Base-by-base conservation (phyloP, 2,113 vertebrate species). In the Seriola dumerili region DNA sequence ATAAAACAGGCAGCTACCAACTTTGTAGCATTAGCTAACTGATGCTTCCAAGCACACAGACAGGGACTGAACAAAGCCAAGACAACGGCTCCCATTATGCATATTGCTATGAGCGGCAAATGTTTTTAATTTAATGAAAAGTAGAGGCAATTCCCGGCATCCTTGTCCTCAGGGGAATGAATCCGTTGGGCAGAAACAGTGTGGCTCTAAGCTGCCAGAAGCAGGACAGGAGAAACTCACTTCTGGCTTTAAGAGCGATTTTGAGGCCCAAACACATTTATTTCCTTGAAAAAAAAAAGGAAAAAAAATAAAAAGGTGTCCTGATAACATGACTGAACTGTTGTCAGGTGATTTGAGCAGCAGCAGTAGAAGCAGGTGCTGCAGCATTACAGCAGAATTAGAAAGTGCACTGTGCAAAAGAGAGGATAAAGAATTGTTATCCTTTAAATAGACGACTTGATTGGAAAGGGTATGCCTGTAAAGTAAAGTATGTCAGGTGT, bases 91-190 rank as follows among this genome's bases (percentile, higher is more conserved):
- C 55, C 52, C 23, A 65, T 72, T 44, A 54, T 25, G 76, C 2
- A 70, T 50, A 67, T 73, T 62, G 80, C 58, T 12, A 34, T 19
- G 21, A 25, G 21, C 10, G 23, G 57, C 61, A 50, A 44, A 73
- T 80, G 25, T 74, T 78, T 82, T 62, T 75, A 59, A 67, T 72
- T 75, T 63, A 67, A 70, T 57, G 42, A 70, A 71, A 62, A 64
- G 62, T 48, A 63, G 25, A 50, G 16, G 66, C 76, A 16, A 58
- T 79, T 80, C 64, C 50, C 25, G 10, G 58, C 66, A 72, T 81
- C 58, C 55, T 44, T 3, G 2, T 61, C 69, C 73, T 83, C 69
- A 44, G 12, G 59, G 46, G 42, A 78, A 71, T 32, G 12, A 78
- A 70, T 17, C 61, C 52, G 29, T 25, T 44, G 67, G 62, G 69